Conservation (phyloP, 2,113 vertebrate genomes). For the Sander vitreus region DNA sequence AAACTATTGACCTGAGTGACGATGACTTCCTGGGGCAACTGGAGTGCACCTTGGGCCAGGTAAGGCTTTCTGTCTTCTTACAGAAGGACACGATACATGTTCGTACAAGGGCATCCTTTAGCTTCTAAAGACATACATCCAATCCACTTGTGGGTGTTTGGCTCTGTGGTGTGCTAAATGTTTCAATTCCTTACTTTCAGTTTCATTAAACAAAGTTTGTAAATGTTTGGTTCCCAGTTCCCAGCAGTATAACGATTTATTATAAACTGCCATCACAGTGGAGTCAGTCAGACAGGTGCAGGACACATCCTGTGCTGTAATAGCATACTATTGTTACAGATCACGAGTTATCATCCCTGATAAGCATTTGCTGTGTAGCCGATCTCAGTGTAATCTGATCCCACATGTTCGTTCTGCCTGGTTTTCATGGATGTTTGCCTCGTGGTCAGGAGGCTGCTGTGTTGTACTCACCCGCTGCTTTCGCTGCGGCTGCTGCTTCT, state of each 20-base stretch:
- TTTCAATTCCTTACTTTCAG: not conserved
- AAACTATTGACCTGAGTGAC: conserved; percentile 91
- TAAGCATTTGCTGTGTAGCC: conserved; percentile 18
- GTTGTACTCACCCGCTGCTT: not conserved
- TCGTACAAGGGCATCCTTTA: not conserved
- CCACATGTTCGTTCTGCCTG: conserved; percentile 2
- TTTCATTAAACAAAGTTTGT: not conserved
- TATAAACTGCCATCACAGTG: not conserved
- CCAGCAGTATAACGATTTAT: too few relatives aligned
- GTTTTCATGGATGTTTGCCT: not conserved
- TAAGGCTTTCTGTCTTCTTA: conserved; percentile 65
- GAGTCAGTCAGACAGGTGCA: not conserved
- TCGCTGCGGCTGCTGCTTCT: not conserved
- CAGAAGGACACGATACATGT: not conserved
- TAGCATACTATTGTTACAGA: conserved; percentile 23
- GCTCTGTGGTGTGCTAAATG: not conserved
- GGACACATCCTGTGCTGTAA: conserved; percentile 19
- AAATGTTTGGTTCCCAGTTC: too few relatives aligned
- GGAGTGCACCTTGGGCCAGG: conserved; percentile 95
- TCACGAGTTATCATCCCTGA: conserved; percentile 4
- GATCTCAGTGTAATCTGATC: conserved; percentile 40
- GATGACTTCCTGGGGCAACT: conserved; percentile 97
- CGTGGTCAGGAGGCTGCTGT: not conserved
- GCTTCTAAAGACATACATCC: not conserved
- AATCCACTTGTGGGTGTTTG: not conserved